Percentiles rank a stretch among this genome's conserved stretches.
These are phyloP conservation scores for Gymnobelideus leadbeateri DNA, from an alignment of 2,113 vertebrate genomes.

Conservation along the genomic window DNA sequence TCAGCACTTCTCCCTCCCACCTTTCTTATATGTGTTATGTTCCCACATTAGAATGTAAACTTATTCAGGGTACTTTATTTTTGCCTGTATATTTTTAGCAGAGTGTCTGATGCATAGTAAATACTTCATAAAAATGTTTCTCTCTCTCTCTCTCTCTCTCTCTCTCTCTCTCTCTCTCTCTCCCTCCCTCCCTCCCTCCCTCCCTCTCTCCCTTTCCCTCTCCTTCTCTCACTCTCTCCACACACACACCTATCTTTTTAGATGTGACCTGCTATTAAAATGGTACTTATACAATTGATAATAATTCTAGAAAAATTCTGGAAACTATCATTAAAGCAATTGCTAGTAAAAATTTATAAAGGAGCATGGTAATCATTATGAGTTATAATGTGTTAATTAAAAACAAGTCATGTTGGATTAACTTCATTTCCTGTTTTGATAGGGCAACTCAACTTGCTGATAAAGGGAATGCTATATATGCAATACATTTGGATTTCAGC, in stretches of 20 bases:
- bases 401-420: not conserved
- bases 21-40: not conserved
- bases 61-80: not conserved
- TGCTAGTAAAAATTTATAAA: not conserved
- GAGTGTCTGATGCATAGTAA: not conserved
- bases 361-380: not conserved
- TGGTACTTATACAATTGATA: not conserved
- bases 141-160: too few species aligned
- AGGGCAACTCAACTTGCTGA: not conserved
- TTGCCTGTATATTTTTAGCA: not conserved
- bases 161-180: too few species aligned
- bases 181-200: too few species aligned
- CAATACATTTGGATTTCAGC: not conserved
- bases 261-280: not conserved
- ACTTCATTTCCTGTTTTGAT: not conserved
- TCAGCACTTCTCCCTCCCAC: not conserved
- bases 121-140: not conserved
- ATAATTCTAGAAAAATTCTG: not conserved
- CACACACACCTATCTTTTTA: not conserved
- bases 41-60: not conserved
- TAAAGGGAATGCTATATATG: not conserved
- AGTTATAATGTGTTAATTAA: not conserved
- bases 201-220: too few species aligned
- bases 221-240: too few species aligned
- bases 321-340: not conserved